Base-by-base conservation (phyloP, 2,888 invertebrate genomes). In the Enchytraeus crypticus region DNA sequence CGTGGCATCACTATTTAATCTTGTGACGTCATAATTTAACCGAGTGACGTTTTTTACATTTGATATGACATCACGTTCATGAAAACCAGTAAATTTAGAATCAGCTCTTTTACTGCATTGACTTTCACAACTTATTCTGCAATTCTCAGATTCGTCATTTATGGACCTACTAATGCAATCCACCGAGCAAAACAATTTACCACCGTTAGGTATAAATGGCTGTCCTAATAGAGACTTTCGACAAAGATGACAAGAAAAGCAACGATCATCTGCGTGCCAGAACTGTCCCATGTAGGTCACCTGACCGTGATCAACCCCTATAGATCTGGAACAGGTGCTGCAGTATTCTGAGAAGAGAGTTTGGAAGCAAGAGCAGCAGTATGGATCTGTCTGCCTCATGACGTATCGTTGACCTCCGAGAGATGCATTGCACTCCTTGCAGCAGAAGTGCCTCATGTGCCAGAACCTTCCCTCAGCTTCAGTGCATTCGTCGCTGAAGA, bases 401-500 rank as follows among this genome's bases (percentile, higher is more conserved):
- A 96, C 92, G 83, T 97, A 97, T 32, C 93, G 85, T 81, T 95
- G 92, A 0, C 97, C 97, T 29, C 97, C 97, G 61, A 98, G 85
- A 81, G 92, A 89, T 58, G 87, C 84, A 76, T 92, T 88, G 82
- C 97, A 97, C 79, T 95, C 92, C 65, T 90, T 88, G 78, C 97
- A 98, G n/a, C 92, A 90, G 78, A 98, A 98, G 81, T 98, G 97
- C 74, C 91, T 89, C 92, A 97, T 95, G 82, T 97, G 97, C 96
- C 96, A 98, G 55, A 95, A 95, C 69, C 92, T 84, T 14, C 96
- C 96, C 79, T 98, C 97, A 0, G 97, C 97, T 81, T 98, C 97
- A n/a, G 97, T 97, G 82, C 97, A 98, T 81, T 98, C 97, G 81
- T 97, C 96, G 8, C 96, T 92, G 69, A 97, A 86, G 74, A 97